Conservation (phyloP, 2,797 vertebrate species). For the Prionace glauca region DNA sequence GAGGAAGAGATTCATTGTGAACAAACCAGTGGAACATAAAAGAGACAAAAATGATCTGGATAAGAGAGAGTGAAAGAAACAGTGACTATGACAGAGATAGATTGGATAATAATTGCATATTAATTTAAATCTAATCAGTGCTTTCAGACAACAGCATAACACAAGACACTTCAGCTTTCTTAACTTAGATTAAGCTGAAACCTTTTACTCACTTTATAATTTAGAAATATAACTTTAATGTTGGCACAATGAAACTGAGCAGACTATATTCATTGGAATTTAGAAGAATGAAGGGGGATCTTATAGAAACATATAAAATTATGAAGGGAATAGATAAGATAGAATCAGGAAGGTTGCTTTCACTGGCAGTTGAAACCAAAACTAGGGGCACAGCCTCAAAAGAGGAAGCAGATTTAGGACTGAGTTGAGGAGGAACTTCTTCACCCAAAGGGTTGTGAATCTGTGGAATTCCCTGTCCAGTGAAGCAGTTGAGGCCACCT, state of each 20-base stretch:
- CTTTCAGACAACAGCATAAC: neutral
- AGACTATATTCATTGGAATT: too few species aligned
- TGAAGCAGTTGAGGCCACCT: too few species aligned
- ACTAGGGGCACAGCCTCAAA: too few species aligned
- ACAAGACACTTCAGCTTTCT: neutral
- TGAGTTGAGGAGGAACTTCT: too few species aligned
- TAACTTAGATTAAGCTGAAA: neutral
- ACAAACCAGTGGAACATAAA: neutral
- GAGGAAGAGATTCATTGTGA: neutral
- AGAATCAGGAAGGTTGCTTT: too few species aligned
- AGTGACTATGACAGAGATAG: neutral
- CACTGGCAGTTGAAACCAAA: too few species aligned
- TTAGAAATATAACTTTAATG: neutral
- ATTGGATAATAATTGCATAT: neutral
- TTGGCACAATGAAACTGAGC: neutral
- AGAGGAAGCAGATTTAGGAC: too few species aligned
- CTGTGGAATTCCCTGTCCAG: too few species aligned
- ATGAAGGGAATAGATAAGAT: too few species aligned
- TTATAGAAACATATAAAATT: too few species aligned
- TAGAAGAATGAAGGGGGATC: too few species aligned
- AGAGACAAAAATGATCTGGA: neutral
- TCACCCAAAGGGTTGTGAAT: too few species aligned
- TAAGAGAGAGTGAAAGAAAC: neutral
- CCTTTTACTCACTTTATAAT: neutral
- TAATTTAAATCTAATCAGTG: neutral